Evolutionary conservation across 2,797 vertebrate genomes (phyloP).

Genomic region (Falco naumanni): DNA sequence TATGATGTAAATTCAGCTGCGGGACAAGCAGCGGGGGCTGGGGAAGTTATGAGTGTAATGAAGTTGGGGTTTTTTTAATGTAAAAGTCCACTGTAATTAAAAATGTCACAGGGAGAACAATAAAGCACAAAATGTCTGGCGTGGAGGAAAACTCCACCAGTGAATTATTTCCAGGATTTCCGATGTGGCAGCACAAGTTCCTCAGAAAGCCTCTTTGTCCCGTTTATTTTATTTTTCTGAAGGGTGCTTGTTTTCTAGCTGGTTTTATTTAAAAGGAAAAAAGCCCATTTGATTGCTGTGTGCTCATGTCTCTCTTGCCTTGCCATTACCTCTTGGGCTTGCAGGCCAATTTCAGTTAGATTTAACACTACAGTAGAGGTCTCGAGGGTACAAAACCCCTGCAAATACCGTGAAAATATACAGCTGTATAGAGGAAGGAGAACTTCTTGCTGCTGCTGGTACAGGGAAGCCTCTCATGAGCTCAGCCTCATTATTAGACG

Average conservation of each 20-base stretch:
- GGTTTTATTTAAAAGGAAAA: not conserved
- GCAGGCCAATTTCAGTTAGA: not conserved
- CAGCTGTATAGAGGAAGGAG: not conserved
- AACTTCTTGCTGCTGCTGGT: not conserved
- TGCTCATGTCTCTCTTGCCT: not conserved
- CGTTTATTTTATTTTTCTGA: not conserved
- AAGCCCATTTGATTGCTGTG: accelerated
- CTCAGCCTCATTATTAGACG: not conserved
- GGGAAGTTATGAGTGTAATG: not conserved
- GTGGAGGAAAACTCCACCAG: not conserved
- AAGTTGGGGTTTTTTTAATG: not conserved
- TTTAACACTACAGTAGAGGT: not conserved
- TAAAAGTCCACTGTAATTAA: constrained; percentile 2
- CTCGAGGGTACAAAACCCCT: not conserved
- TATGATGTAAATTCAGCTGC: not conserved
- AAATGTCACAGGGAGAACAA: not conserved
- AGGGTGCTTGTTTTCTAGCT: not conserved
- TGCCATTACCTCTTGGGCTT: not conserved
- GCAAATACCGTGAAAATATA: not conserved
- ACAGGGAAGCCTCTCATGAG: not conserved
- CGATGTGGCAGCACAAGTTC: not conserved
- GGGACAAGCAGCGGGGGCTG: not conserved
- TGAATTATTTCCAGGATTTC: not conserved
- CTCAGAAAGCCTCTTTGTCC: not conserved
- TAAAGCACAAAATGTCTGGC: not conserved